Evolutionary conservation across 2,888 invertebrate species (phyloP).

Genomic region (Zelleria hepariella): DNA sequence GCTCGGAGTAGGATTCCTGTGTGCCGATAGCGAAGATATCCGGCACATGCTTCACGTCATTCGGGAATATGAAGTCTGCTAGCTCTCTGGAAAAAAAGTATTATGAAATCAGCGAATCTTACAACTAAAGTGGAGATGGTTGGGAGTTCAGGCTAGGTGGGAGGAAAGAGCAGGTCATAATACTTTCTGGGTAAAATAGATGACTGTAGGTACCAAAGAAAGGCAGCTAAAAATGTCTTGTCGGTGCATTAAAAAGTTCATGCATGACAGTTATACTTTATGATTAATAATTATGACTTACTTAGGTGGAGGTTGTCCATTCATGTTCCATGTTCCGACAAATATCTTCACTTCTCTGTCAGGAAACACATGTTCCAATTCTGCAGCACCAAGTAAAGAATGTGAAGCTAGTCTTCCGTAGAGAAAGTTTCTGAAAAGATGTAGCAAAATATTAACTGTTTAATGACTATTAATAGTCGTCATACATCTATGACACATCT

Average conservation of each 20-base stretch:
- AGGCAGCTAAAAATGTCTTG: too few relatives aligned
- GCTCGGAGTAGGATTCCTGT: constrained; percentile 92
- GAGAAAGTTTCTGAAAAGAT: constrained; percentile 78
- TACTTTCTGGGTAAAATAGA: too few relatives aligned
- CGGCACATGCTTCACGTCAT: constrained; percentile 86
- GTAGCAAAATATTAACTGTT: not conserved
- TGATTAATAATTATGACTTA: too few relatives aligned
- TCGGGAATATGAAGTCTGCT: constrained; percentile 91
- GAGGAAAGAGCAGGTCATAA: too few relatives aligned
- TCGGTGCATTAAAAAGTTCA: too few relatives aligned
- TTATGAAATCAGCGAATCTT: too few relatives aligned
- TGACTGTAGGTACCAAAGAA: too few relatives aligned
- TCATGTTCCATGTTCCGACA: constrained; percentile 98
- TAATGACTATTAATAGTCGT: too few relatives aligned
- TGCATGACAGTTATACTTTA: too few relatives aligned
- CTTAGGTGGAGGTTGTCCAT: constrained; percentile 89
- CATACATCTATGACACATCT: too few relatives aligned
- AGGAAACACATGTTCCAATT: constrained; percentile 89
- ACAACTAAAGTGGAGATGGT: too few relatives aligned
- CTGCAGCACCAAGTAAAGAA: constrained; percentile 85
- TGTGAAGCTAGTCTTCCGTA: constrained; percentile 85
- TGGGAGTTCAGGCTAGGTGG: too few relatives aligned
- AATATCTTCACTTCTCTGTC: constrained; percentile 88
- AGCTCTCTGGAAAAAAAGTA: constrained; percentile 77
- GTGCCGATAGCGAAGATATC: constrained; percentile 95